Evolutionary conservation across 2,888 invertebrate genomes (phyloP).

Genomic region (Conops quadrifasciatus): DNA sequence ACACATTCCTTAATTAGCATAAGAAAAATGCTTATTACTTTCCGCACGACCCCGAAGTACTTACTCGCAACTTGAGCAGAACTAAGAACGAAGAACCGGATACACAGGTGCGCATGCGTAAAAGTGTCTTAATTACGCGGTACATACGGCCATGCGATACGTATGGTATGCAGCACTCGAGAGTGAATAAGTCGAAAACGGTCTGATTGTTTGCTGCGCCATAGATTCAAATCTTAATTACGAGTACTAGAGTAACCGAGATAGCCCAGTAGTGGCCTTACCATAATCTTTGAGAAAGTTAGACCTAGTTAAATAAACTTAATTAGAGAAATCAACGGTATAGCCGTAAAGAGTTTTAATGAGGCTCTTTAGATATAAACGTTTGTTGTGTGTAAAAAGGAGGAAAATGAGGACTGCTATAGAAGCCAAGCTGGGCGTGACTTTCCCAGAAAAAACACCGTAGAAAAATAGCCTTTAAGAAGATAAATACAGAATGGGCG

Average conservation of each 20-base stretch:
- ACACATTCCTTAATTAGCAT: slow-evolving; percentile 48
- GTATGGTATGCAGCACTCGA: neutral
- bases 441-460: no score
- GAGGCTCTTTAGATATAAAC: no score
- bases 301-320: neutral
- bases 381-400: no score
- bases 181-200: neutral
- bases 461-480: no score
- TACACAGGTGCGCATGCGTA: slow-evolving; percentile 51
- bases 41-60: neutral
- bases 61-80: neutral
- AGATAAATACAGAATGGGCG: no score
- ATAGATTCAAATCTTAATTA: slow-evolving; percentile 26
- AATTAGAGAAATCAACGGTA: neutral
- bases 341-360: no score
- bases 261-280: neutral
- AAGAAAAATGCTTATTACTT: slow-evolving; percentile 47
- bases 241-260: neutral
- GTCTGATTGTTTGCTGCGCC: slow-evolving; percentile 21
- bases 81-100: neutral
- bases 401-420: no score
- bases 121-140: slow-evolving; percentile 52
- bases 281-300: slow-evolving; percentile 5
- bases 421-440: no score
- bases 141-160: slow-evolving; percentile 41